Conservation (phyloP, 1,140 invertebrate species). For the Drosophila pseudoobscura region DNA sequence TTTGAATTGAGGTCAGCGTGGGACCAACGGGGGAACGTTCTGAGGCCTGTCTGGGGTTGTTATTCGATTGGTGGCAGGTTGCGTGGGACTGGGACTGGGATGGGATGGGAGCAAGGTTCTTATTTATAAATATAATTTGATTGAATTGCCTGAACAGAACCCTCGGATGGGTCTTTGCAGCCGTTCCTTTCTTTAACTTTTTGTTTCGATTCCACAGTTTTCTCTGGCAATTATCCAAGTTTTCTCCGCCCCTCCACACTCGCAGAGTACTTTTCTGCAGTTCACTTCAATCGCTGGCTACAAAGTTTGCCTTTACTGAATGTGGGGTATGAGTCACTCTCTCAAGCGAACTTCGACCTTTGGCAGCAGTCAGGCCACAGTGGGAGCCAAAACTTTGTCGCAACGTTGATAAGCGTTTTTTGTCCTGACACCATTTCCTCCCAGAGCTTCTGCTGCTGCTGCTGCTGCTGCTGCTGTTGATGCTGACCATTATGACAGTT, state of each 20-base stretch:
- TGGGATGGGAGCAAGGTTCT: constrained; percentile 16
- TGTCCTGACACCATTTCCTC: constrained; percentile 15
- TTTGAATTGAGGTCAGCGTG: constrained; percentile 74
- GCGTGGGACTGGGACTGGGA: background rate
- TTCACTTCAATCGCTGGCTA: constrained; percentile 18
- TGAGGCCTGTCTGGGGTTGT: constrained; percentile 21
- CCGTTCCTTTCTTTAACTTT: background rate
- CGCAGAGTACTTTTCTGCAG: background rate
- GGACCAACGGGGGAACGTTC: constrained; percentile 43
- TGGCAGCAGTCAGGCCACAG: constrained; percentile 29
- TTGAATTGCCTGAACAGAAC: constrained; percentile 19
- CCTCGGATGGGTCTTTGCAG: background rate
- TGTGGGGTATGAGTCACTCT: constrained; percentile 59
- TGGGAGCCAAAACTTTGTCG: constrained; percentile 34
- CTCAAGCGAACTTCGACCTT: constrained; percentile 62
- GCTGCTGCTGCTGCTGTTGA: constrained; percentile 3
- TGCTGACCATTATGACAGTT: constrained; percentile 48
- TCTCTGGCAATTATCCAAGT: constrained; percentile 47
- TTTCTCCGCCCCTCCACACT: constrained; percentile 22
- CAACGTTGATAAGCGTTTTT: constrained; percentile 49
- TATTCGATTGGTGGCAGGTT: constrained; percentile 23
- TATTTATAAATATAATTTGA: constrained; percentile 52
- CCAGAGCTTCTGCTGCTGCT: constrained; percentile 4
- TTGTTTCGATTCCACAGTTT: constrained; percentile 23
- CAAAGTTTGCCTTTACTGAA: constrained; percentile 38